Percentiles rank a stretch among this genome's conserved stretches.
phyloP scores from a whole-genome alignment of 2,797 vertebrate species.

The Apogon hyalosoma region DNA sequence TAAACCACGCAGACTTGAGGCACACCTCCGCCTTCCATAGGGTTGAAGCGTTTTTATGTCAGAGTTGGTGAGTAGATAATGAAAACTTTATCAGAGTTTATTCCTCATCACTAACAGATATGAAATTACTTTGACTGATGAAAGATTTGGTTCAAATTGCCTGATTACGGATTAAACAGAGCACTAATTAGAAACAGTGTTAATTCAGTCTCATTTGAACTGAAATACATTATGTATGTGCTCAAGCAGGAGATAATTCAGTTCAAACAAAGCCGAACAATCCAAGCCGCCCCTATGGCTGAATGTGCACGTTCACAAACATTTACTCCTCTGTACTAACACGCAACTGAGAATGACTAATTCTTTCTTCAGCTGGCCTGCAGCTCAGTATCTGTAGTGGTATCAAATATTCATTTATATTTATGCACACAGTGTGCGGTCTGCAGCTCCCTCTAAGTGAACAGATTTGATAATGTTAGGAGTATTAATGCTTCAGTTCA shows the following conservation, averaged over 20 bases:
- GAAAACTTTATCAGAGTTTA: background rate
- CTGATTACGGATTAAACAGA: background rate
- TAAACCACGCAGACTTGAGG: no score
- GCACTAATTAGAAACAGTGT: background rate
- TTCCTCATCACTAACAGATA: background rate
- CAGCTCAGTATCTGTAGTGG: slow-evolving; percentile 46
- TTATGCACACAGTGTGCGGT: slow-evolving; percentile 39
- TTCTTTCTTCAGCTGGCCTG: slow-evolving; percentile 34
- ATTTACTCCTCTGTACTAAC: slow-evolving; percentile 25
- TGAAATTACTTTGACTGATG: background rate
- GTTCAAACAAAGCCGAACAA: slow-evolving; percentile 17
- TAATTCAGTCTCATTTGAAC: background rate
- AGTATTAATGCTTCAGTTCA: slow-evolving; percentile 41
- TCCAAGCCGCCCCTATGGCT: background rate
- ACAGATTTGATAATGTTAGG: slow-evolving; percentile 51
- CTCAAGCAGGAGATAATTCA: background rate
- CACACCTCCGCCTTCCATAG: no score
- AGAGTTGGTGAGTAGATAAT: background rate
- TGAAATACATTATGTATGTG: background rate
- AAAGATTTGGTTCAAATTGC: background rate
- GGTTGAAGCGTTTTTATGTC: background rate
- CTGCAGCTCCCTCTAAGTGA: slow-evolving; percentile 35
- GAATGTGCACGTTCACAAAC: slow-evolving; percentile 35
- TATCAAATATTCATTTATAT: slow-evolving; percentile 60
- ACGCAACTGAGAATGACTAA: slow-evolving; percentile 17